A percentile compares a stretch with the other conserved stretches of the same genome.
Conservation (phyloP, 2,888 invertebrate genomes). For the Papilio elwesi region DNA sequence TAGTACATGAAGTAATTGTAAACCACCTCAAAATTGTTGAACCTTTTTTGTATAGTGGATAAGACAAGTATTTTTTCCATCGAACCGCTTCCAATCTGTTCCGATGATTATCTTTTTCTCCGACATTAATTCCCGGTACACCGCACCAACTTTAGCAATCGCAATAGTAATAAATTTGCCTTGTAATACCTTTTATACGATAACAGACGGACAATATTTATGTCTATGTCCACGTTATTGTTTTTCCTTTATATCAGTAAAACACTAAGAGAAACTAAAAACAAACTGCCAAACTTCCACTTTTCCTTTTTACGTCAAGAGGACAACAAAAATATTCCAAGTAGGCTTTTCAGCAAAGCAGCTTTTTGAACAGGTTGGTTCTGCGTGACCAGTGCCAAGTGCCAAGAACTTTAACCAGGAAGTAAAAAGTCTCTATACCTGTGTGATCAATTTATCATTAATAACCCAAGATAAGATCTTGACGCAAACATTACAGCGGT, state of each 20-base stretch:
- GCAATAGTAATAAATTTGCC: conserved; percentile 41
- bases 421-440: too few relatives aligned
- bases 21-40: conserved; percentile 9
- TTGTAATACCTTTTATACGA: conserved; percentile 32
- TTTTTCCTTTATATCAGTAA: background rate
- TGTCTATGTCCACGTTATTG: conserved; percentile 11
- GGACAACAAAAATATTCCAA: background rate
- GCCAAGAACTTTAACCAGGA: too few relatives aligned
- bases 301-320: background rate
- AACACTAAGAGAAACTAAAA: background rate
- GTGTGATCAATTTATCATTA: too few relatives aligned
- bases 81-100: conserved; percentile 46
- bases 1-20: background rate
- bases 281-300: background rate
- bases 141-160: conserved; percentile 49
- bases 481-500: too few relatives aligned
- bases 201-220: conserved; percentile 33
- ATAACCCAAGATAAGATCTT: too few relatives aligned
- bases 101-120: conserved; percentile 48
- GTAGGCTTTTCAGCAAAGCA: too few relatives aligned
- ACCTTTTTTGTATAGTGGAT: background rate
- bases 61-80: conserved; percentile 14
- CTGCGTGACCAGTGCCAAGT: too few relatives aligned
- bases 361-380: too few relatives aligned
- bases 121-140: conserved; percentile 48